Evolutionary conservation across 1,140 invertebrate genomes (phyloP), one percentile per base, ranked within the genome.

Genomic region (Brachionus paranguensis): DNA sequence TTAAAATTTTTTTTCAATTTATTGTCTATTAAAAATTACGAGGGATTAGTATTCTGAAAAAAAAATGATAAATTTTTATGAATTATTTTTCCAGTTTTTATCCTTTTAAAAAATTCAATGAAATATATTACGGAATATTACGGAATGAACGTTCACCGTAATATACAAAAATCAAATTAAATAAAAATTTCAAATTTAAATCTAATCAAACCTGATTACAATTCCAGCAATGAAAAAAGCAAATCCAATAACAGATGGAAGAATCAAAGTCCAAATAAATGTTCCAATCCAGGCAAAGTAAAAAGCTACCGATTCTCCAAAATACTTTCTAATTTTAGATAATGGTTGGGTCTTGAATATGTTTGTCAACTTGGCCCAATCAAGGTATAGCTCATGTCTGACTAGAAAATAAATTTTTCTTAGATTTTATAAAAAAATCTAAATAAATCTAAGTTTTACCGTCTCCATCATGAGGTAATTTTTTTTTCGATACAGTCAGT

Each of bases 241-340:
- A 6, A 90, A 27, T n/a, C 90, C 90, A 85, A 90, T 86, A 0
- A 90, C 2, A 37, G 87, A 88, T 1, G 90, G 90, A 6, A 99
- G 89, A 92, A 96, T 94, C 85, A 93, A 93, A 0, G 97, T 99
- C 88, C 99, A 99, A 90, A 96, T 99, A 90, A 81, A 81, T 43
- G 50, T 81, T 4, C 95, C 96, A 24, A 99, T 89, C 96, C 96
- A 99, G 29, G 96, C 96, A 89, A 98, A 99, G 87, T 99, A 99
- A 0, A 99, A 91, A 0, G 93, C 96, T 12, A 98, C 96, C 89
- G 91, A 91, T 84, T 91, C 91, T 8, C 91, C 91, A 86, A 91
- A 91, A 89, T 97, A 97, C 87, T 94, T 93, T 87, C 94, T 92
- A 87, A 99, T 96, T 87, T 95, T 93, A 90, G 97, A 95, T n/a